Base-by-base conservation (phyloP, 2,888 invertebrate species). In the Sycophila texana region DNA sequence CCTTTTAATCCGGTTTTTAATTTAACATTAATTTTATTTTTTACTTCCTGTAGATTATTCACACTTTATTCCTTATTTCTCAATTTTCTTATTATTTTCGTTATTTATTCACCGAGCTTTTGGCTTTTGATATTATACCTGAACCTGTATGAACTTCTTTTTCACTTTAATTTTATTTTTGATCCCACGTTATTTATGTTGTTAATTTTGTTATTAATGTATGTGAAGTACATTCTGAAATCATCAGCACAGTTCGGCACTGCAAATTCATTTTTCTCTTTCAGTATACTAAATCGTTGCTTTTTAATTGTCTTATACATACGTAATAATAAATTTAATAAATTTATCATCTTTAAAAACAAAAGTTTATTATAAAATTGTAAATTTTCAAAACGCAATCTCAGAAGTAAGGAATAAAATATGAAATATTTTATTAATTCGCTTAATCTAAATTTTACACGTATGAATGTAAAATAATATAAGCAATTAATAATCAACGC, bases 21-120 rank as follows among this genome's bases (percentile, higher is more conserved):
- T 58, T 22, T 13, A 66, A 53, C 30, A 18, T 49, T n/a, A 10
- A 65, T 65, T 74, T 13, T n/a, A n/a, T n/a, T 66, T 47, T 65
- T 74, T 49, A 49, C 66, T 49, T 58, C 49, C 22, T 30, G 30
- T 53, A 65, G 51, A 49, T 22, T 26, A 20, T 58, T 47, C 58
- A 74, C 66, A 47, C 22, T 49, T 74, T 74, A 74, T 74, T 74
- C 74, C 74, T 74, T 74, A 74, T 66, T 74, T 74, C 74, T 39
- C 18, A n/a, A 61, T 61, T 22, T 39, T 39, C 16, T 53, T 39
- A 30, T 61, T 63, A 18, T 63, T 61, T 30, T 7, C 49, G 14
- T 61, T 22, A 18, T 61, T 30, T 30, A 4, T 61, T 39, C 39
- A 39, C 10, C 39, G 10, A 39, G 7, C 39, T 53, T 63, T 30